Evolutionary conservation across 2,888 invertebrate species (phyloP).

Genomic region (Lasioglossum marginatum): DNA sequence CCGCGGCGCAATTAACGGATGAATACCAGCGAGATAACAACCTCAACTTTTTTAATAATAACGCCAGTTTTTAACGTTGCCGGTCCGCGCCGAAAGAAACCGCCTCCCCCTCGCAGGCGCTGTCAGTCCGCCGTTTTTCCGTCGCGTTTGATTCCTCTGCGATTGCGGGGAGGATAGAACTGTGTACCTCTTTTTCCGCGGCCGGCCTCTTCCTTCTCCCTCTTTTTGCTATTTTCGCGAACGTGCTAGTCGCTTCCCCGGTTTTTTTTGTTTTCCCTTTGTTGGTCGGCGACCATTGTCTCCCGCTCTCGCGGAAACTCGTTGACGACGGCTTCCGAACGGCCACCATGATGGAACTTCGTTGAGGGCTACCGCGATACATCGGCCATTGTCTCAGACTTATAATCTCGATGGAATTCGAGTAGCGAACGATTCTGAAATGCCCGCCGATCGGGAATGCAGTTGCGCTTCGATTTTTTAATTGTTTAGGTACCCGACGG

Average conservation of each 20-base stretch:
- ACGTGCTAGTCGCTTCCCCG: background rate
- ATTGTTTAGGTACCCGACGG: background rate
- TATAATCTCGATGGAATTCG: slow-evolving; percentile 17
- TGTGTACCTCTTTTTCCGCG: background rate
- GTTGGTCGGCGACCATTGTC: slow-evolving; percentile 45
- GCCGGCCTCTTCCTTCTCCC: background rate
- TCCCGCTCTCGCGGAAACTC: slow-evolving; percentile 41
- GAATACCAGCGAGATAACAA: slow-evolving; percentile 78
- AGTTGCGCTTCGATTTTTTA: background rate
- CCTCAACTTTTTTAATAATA: slow-evolving; percentile 82
- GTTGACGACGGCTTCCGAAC: slow-evolving; percentile 37
- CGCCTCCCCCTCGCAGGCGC: background rate
- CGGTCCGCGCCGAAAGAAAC: slow-evolving; percentile 24
- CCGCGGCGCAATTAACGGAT: slow-evolving; percentile 78
- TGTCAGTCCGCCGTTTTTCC: background rate
- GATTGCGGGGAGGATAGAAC: slow-evolving; percentile 36
- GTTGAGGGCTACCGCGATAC: slow-evolving; percentile 6
- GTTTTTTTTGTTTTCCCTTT: slow-evolving; percentile 10
- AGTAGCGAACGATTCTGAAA: background rate
- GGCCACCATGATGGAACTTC: slow-evolving; percentile 10
- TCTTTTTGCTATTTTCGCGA: slow-evolving; percentile 13
- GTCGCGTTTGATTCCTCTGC: slow-evolving; percentile 48
- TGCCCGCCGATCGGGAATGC: background rate
- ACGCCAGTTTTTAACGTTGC: slow-evolving; percentile 68
- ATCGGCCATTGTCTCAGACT: slow-evolving; percentile 9